These are phyloP conservation scores for Drosophila crucigera DNA, from an alignment of 2,888 invertebrate genomes.

Conservation along the genomic window DNA sequence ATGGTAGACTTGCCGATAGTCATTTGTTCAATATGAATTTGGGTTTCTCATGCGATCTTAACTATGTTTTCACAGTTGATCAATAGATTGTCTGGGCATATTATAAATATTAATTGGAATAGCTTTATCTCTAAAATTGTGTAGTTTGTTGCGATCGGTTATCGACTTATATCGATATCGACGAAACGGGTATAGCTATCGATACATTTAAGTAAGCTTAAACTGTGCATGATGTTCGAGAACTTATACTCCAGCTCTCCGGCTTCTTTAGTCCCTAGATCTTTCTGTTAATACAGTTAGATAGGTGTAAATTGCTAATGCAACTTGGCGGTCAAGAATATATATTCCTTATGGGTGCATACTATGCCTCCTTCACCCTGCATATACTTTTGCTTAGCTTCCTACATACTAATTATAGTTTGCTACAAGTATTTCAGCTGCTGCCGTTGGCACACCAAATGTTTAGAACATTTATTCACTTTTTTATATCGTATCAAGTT, in stretches of 20 bases:
- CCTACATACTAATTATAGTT: neutral
- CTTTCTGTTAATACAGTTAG: neutral
- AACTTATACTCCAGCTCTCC: neutral
- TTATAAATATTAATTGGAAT: neutral
- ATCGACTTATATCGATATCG: neutral
- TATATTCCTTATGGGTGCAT: neutral
- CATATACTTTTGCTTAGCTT: neutral
- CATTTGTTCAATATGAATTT: neutral
- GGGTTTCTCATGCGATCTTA: neutral
- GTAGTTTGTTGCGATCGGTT: neutral
- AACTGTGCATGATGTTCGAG: neutral
- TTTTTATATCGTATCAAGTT: neutral
- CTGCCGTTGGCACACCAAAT: neutral
- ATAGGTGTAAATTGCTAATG: neutral
- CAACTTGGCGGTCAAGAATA: neutral
- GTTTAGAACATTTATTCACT: neutral
- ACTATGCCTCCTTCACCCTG: neutral
- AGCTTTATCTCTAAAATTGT: fast-evolving
- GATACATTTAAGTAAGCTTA: neutral
- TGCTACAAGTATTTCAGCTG: neutral
- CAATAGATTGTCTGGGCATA: neutral
- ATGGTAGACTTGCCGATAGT: neutral
- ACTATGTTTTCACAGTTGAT: neutral
- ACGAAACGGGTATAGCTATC: neutral
- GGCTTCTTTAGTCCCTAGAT: neutral